Evolutionary conservation across 2,888 invertebrate genomes (phyloP), one percentile per base, ranked within the genome.

Genomic region (Drosophila barbarae): DNA sequence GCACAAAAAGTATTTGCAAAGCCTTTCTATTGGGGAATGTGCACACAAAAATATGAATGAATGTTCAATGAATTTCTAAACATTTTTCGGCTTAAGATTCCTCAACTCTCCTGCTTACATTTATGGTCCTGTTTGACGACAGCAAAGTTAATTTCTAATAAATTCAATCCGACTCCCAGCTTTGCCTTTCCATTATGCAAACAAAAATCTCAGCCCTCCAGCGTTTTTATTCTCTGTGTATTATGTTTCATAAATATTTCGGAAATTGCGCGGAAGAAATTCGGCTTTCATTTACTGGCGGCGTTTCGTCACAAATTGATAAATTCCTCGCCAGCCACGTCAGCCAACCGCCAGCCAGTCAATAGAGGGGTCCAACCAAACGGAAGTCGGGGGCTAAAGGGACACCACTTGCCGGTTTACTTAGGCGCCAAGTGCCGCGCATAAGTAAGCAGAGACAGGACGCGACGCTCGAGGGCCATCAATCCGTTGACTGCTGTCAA

Each of bases 401-500:
- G 42, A 39, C 36, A 26, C 46, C 64, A 52, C 49, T 28, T 36
- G 52, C 79, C 23, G 64, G 79, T 69, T 78, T 74, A 66, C 49
- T 84, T 71, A 57, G 63, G 63, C 54, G 52, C 51, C 69, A 65
- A 70, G 69, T 65, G 57, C 50, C 53, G 51, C 44, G 53, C 68
- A 59, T 52, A 80, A 76, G 65, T 72, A 66, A 68, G 59, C 26
- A 59, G 57, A 54, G 53, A 46, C 15, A 15, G 54, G 21, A 23
- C 39, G n/a, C 21, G 34, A 10, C 12, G 44, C 55, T 56, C 15
- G 53, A 67, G 72, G 50, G n/a, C 63, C 72, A 72, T 69, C 71
- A 70, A 73, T 71, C 73, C 79, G 72, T 65, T 64, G 52, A 61
- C 61, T 63, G 70, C 60, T 73, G 71, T 72, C 79, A 76, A 76